Percentiles rank a stretch among this genome's conserved stretches.
Evolutionary conservation across 2,888 invertebrate genomes (phyloP).

Genomic region (Metacarcinus magister): DNA sequence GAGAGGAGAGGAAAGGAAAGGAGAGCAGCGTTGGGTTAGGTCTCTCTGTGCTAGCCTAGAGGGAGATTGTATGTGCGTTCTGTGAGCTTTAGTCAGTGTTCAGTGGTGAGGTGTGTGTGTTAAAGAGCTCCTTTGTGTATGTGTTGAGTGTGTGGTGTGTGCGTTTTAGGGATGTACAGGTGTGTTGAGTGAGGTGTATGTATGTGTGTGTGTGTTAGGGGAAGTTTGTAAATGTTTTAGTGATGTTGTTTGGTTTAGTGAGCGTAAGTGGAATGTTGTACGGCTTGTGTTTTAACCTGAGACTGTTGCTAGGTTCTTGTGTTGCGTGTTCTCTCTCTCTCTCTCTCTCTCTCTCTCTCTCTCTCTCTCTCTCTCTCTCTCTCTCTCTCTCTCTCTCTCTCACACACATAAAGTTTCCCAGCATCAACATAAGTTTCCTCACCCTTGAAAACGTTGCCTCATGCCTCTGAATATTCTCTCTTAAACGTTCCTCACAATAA

Average conservation of each 20-base stretch:
- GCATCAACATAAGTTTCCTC: not conserved
- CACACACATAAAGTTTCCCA: not conserved
- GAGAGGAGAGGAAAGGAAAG: not conserved
- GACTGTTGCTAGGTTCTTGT: not conserved
- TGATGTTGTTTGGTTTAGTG: not conserved
- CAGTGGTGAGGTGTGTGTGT: not conserved
- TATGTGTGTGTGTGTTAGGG: no score
- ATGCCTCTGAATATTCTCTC: not conserved
- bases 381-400: conserved; percentile 12
- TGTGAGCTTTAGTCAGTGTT: not conserved
- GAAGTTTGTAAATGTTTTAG: not conserved
- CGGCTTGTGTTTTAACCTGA: not conserved
- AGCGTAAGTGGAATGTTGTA: not conserved
- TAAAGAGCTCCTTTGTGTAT: not conserved
- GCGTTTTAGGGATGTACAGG: no score
- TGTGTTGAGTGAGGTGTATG: not conserved
- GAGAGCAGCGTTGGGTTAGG: not conserved
- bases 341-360: conserved; percentile 60
- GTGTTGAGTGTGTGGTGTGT: not conserved
- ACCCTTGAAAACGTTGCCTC: not conserved
- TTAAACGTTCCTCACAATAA: not conserved
- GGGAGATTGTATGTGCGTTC: no score
- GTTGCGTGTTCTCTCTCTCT: not conserved
- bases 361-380: conserved; percentile 51
- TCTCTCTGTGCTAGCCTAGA: not conserved